Conservation (phyloP, 2,797 vertebrate species). For the Eulemur mongoz region DNA sequence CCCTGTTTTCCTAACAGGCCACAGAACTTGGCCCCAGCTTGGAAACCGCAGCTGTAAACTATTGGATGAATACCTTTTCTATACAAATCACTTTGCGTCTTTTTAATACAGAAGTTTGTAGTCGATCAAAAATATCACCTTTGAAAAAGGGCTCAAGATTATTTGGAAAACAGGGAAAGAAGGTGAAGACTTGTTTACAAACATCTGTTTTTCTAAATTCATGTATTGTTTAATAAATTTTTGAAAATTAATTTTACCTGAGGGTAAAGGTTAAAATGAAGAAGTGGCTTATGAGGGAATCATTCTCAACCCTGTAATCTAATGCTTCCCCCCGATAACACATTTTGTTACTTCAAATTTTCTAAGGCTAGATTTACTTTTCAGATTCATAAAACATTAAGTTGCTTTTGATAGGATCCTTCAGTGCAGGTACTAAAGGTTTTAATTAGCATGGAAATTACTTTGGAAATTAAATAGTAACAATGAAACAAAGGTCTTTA, state of each 20-base stretch:
- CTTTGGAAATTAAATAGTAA: conserved; percentile 77
- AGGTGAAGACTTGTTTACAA: background rate
- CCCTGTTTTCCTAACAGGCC: background rate
- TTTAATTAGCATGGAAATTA: conserved; percentile 78
- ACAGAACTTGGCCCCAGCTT: background rate
- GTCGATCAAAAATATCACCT: background rate
- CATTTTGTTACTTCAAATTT: conserved; percentile 21
- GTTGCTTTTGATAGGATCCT: conserved; percentile 58
- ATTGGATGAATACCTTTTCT: background rate
- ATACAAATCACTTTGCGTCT: background rate
- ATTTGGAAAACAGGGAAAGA: background rate
- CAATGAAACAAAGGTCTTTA: conserved; percentile 75
- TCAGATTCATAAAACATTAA: conserved; percentile 67
- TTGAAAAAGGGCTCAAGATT: background rate
- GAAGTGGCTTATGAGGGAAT: background rate
- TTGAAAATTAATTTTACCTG: conserved; percentile 26
- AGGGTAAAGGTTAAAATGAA: background rate
- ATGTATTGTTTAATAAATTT: background rate
- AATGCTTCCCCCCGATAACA: background rate
- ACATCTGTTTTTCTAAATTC: background rate
- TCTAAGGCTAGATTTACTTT: conserved; percentile 58
- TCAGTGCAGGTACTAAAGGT: conserved; percentile 65
- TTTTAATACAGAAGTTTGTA: background rate
- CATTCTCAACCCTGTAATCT: background rate
- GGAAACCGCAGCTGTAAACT: background rate